A percentile compares a stretch with the other conserved stretches of the same genome.
These are phyloP conservation scores for Oncorhynchus mykiss DNA, from an alignment of 2,113 vertebrate genomes.

Conservation along the genomic window DNA sequence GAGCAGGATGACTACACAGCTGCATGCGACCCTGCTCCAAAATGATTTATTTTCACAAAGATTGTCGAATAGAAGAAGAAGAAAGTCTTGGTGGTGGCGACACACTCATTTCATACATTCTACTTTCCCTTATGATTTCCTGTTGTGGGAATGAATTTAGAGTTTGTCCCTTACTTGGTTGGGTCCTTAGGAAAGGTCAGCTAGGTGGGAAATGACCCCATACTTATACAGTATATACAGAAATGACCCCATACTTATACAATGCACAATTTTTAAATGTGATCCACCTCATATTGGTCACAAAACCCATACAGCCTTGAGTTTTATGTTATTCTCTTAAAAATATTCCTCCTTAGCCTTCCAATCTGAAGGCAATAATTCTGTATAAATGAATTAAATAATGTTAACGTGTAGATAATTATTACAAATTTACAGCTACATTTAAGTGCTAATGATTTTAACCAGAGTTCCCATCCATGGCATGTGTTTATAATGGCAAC, in stretches of 20 bases:
- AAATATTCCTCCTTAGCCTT: not conserved
- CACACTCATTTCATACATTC: not conserved
- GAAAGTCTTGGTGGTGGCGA: not conserved
- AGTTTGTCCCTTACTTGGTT: not conserved
- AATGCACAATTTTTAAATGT: not conserved
- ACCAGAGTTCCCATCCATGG: not conserved
- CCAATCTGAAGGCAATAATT: not conserved
- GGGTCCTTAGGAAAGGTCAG: not conserved
- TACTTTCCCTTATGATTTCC: not conserved
- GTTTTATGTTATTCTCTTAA: not conserved
- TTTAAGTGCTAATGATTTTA: not conserved
- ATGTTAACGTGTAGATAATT: not conserved
- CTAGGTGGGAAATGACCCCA: not conserved
- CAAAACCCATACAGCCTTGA: not conserved
- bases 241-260: not conserved
- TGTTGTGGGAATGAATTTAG: not conserved
- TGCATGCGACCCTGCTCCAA: conserved; percentile 14
- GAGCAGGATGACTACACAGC: conserved; percentile 10
- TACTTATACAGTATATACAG: not conserved
- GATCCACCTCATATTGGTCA: not conserved
- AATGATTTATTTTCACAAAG: not conserved
- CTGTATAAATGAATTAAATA: not conserved
- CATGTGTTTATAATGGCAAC: not conserved
- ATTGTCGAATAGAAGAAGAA: conserved; percentile 1
- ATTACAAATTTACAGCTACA: not conserved